Evolutionary conservation across 1,140 invertebrate genomes (phyloP), one percentile per base, ranked within the genome.

Genomic region (Apis laboriosa): DNA sequence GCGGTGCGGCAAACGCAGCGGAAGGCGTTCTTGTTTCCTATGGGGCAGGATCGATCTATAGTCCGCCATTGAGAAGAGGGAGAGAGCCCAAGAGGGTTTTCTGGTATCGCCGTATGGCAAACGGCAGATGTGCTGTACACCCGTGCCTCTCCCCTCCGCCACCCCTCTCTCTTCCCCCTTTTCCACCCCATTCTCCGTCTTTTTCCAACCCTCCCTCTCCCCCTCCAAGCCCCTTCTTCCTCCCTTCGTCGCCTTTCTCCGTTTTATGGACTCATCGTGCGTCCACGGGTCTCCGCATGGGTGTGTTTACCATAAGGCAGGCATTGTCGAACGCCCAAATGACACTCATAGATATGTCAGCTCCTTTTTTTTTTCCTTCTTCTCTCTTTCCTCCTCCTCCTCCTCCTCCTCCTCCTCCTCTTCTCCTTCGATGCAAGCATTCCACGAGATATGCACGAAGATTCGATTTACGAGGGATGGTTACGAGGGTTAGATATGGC

Each of bases 21-120:
- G 86, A 88, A 88, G 87, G 87, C 87, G 88, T 83, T 87, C 86
- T 89, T 81, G 82, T 89, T 89, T 89, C 78, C 81, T 87, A 84
- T 83, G 79, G 85, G 85, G 86, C 82, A 87, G 86, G 84, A 88
- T 90, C 89, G 90, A 90, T 90, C 89, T 85, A 90, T 77, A 73
- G 88, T 74, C 84, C 86, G 84, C 89, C 90, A 90, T 90, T 83
- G 84, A 80, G 80, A 85, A 75, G 67, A 85, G 88, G 84, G 80
- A 85, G 80, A 85, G 86, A 89, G 81, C 84, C 80, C 4, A 58
- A 88, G 86, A 87, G 88, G 81, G 90, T 89, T 90, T 90, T 90
- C 89, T 89, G 90, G 89, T 84, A 88, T 86, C 82, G 88, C 90
- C 90, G 85, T 90, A 91, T 90, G 89, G 90, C 89, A 86, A 90